A percentile compares a stretch with the other conserved stretches of the same genome.
Conservation (phyloP, 2,113 vertebrate genomes). For the Megaleporinus macrocephalus region DNA sequence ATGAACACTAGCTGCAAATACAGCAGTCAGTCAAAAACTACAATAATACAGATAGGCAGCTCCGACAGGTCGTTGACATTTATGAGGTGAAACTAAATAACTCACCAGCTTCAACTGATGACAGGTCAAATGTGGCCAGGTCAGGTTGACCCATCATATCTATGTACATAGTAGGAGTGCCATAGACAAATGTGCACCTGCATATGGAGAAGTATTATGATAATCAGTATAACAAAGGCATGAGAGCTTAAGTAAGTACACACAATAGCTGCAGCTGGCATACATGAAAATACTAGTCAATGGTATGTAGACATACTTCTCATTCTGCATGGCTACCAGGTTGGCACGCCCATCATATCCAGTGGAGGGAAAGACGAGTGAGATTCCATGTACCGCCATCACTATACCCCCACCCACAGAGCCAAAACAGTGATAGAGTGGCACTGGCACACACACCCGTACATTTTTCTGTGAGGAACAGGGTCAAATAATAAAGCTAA, state of each 20-base stretch:
- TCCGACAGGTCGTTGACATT: background rate
- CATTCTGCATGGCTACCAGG: constrained; percentile 80
- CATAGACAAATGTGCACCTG: constrained; percentile 82
- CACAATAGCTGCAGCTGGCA: background rate
- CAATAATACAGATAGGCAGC: too few species aligned
- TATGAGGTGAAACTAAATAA: background rate
- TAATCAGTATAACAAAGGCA: background rate
- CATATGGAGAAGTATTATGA: background rate
- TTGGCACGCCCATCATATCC: constrained; percentile 80
- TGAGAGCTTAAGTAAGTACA: background rate
- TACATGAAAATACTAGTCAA: background rate
- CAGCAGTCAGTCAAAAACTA: too few species aligned
- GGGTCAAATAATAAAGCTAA: background rate
- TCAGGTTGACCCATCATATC: constrained; percentile 86
- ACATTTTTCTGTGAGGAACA: constrained; percentile 65
- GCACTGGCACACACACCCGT: constrained; percentile 77
- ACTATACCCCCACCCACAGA: constrained; percentile 84
- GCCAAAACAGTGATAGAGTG: constrained; percentile 91
- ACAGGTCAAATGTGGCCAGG: constrained; percentile 80
- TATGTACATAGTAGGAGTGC: constrained; percentile 93
- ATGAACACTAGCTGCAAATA: too few species aligned
- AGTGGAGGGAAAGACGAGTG: constrained; percentile 79
- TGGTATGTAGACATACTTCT: constrained; percentile 77
- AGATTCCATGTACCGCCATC: constrained; percentile 78
- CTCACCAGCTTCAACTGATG: constrained; percentile 81